Evolutionary conservation across 1,140 invertebrate species (phyloP).

Genomic region (Panagrolaimus sp.): DNA sequence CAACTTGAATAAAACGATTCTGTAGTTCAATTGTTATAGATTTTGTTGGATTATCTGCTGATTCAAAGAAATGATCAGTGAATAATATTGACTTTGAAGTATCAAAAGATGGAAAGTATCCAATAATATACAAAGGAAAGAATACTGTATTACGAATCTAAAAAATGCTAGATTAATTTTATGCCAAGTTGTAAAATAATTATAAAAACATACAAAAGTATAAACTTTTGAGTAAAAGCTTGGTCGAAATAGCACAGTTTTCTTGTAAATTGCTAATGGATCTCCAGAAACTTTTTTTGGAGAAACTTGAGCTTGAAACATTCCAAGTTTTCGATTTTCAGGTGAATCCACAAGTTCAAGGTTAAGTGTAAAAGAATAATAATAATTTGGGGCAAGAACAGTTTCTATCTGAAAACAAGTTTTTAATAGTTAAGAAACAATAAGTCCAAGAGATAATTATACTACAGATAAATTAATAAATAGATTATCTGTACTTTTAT

Average conservation of each 20-base stretch:
- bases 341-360: constrained; percentile 34
- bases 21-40: neutral
- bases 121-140: constrained; percentile 3
- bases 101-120: constrained; percentile 4
- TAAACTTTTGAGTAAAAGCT: neutral
- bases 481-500: no score
- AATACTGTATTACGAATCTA: neutral
- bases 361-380: constrained; percentile 31
- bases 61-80: constrained; percentile 5
- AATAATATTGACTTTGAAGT: neutral
- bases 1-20: constrained; percentile 3
- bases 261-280: neutral
- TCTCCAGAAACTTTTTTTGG: neutral
- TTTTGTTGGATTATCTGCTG: neutral
- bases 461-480: no score
- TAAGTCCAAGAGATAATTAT: no score
- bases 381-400: constrained; percentile 28
- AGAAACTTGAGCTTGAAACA: constrained; percentile 10
- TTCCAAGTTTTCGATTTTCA: constrained; percentile 24
- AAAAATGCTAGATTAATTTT: no score
- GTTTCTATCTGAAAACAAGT: constrained; percentile 22
- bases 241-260: neutral
- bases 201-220: neutral
- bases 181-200: neutral
- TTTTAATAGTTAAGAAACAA: neutral